Percentiles rank a stretch among this genome's conserved stretches.
Conservation (phyloP, 1,140 invertebrate genomes). For the Pogonomyrmex californicus region DNA sequence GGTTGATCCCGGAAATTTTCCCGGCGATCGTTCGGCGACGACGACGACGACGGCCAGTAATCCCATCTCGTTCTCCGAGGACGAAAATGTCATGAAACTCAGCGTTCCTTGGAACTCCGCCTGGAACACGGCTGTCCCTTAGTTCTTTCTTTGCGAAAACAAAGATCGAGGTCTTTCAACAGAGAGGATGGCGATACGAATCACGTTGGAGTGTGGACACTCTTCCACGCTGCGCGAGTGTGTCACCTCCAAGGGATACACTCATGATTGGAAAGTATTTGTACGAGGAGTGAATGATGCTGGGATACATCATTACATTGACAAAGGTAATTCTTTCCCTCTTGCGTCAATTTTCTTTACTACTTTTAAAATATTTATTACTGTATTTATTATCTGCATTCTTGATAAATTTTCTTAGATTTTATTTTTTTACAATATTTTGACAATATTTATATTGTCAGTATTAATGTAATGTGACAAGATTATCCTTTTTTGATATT, state of each 20-base stretch:
- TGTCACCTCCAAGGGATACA: slow-evolving; percentile 95
- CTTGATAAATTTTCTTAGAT: not conserved
- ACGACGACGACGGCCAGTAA: no score
- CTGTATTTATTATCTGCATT: not conserved
- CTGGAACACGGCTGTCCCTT: not conserved
- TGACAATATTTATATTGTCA: not conserved
- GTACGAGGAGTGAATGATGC: slow-evolving; percentile 94
- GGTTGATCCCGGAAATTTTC: slow-evolving; percentile 1
- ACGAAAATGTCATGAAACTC: slow-evolving; percentile 70
- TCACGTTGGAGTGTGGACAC: slow-evolving; percentile 97
- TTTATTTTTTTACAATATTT: not conserved
- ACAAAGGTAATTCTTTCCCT: slow-evolving; percentile 89
- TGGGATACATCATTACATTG: slow-evolving; percentile 96
- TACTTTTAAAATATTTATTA: not conserved
- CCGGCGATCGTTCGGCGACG: not conserved
- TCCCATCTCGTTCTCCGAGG: not conserved
- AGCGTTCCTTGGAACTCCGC: slow-evolving; percentile 44
- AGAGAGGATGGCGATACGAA: slow-evolving; percentile 91
- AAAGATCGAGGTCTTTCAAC: slow-evolving; percentile 45
- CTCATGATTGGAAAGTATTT: slow-evolving; percentile 99
- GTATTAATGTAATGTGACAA: no score
- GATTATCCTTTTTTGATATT: not conserved
- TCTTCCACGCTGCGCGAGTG: slow-evolving; percentile 92
- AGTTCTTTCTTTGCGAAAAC: slow-evolving; percentile 54
- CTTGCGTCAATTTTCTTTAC: not conserved